Evolutionary conservation across 1,140 invertebrate genomes (phyloP), one percentile per base, ranked within the genome.

Genomic region (Eulimnadia texana): DNA sequence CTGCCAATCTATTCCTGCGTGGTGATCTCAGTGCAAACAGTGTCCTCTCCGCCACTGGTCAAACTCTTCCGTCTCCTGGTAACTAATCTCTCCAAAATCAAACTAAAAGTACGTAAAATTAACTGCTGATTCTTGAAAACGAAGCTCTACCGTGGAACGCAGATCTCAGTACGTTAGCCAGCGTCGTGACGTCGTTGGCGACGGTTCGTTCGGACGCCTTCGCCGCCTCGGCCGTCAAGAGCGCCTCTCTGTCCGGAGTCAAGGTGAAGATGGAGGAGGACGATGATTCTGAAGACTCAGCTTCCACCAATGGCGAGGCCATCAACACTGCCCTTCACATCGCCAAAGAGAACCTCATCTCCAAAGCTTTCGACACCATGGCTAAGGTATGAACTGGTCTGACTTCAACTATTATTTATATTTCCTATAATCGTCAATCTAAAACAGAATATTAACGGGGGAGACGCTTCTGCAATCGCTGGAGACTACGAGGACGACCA

Each of bases 331-430:
- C 77, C 50, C 65, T 80, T 58, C 78, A 77, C 47, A 77, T 80
- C 52, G 80, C 82, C 10, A 75, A 83, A 66, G 83, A 86, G 63
- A 82, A 82, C 68, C 69, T 84, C 3, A 84, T 86, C 64, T 81
- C 82, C 49, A 82, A 83, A 73, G 85, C 86, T 6, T 78, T 89
- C 70, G 85, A 88, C 64, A 80, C 81, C 60, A 81, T 89, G 72
- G 82, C 84, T 27, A 84, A 82, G 72, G 76, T 81, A 74, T 70
- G 72, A 72, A 61, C 47, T 25, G 65, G 16, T n/a, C n/a, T n/a
- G n/a, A n/a, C n/a, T n/a, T n/a, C n/a, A n/a, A n/a, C n/a, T n/a
- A n/a, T n/a, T n/a, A n/a, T n/a, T n/a, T n/a, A n/a, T n/a, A n/a
- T n/a, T n/a, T n/a, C n/a, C n/a, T n/a, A n/a, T n/a, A n/a, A n/a